A percentile compares a stretch with the other conserved stretches of the same genome.
These are phyloP conservation scores for Capreolus pygargus DNA, from an alignment of 2,113 vertebrate species.

Conservation along the genomic window DNA sequence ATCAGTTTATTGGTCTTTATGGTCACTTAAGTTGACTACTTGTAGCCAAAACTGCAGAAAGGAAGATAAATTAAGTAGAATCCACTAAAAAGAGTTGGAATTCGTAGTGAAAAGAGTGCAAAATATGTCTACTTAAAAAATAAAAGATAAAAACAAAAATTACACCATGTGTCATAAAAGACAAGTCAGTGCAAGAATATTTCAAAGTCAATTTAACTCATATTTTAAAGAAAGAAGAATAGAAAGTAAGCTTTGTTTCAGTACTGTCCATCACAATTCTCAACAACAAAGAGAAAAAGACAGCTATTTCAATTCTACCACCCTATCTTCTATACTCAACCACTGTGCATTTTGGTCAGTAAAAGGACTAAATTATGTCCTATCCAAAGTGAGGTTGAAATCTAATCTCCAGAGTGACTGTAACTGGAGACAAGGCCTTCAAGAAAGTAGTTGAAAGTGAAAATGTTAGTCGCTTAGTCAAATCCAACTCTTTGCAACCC, in stretches of 20 bases:
- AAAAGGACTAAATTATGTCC: neutral
- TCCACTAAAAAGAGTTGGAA: neutral
- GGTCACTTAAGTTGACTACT: conserved; percentile 36
- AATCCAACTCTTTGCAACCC: neutral
- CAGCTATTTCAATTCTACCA: neutral
- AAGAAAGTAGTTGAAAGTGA: neutral
- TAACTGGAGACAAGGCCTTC: neutral
- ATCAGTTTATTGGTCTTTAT: conserved; percentile 49
- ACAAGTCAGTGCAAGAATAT: neutral
- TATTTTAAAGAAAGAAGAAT: neutral
- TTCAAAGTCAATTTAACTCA: neutral
- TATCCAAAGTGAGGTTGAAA: neutral
- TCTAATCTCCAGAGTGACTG: neutral
- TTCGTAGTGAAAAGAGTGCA: neutral
- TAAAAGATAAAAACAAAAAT: neutral
- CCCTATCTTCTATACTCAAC: neutral
- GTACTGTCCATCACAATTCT: neutral
- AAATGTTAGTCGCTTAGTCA: neutral
- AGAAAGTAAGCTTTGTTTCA: neutral
- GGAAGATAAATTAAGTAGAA: conserved; percentile 14
- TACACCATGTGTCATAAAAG: neutral
- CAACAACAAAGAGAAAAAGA: neutral
- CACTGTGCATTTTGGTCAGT: neutral
- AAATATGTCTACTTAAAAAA: neutral
- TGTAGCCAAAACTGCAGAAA: neutral